Evolutionary conservation across 1,140 invertebrate genomes (phyloP), one percentile per base, ranked within the genome.

Genomic region (Plodia interpunctella): DNA sequence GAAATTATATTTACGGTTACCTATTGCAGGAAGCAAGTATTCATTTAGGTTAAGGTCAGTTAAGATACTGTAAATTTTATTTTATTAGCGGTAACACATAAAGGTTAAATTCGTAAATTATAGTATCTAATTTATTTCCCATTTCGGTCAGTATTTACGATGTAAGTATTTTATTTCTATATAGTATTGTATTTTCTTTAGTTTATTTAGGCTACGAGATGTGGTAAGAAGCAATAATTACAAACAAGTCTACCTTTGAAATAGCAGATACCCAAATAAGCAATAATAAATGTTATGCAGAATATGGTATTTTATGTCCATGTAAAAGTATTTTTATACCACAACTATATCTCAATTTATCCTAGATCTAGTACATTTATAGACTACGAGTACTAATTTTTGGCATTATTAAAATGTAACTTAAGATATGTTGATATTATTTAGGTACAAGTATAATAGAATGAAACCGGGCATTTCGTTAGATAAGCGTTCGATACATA

Each of bases 111-210:
- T 61, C 57, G 49, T 83, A 77, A 80, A 79, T 69, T 72, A 76
- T 86, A 80, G 72, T 82, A 78, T 82, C 79, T 89, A 88, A 88
- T 87, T 87, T 85, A 78, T 80, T 86, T 82, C 83, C 76, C 76
- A 77, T 81, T 83, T 89, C 80, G 87, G 87, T 89, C 87, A 89
- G 87, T 89, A 89, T 89, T 89, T 84, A 87, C 76, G 76, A 72
- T 81, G 74, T 87, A 85, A 87, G 86, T 87, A 85, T 86, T 88
- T 85, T 73, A 68, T 74, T 71, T 75, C 68, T 63, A 59, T 72
- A 65, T 70, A 80, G 74, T 80, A 79, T 82, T 76, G 38, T 44
- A 44, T 44, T 76, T 68, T 74, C 69, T 70, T 68, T 65, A 70
- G 62, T 66, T 76, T 70, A 32, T 32, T 32, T 32, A 32, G 66